Percentiles rank a stretch among this genome's conserved stretches.
Conservation (phyloP, 2,797 vertebrate species). For the Picus viridis region DNA sequence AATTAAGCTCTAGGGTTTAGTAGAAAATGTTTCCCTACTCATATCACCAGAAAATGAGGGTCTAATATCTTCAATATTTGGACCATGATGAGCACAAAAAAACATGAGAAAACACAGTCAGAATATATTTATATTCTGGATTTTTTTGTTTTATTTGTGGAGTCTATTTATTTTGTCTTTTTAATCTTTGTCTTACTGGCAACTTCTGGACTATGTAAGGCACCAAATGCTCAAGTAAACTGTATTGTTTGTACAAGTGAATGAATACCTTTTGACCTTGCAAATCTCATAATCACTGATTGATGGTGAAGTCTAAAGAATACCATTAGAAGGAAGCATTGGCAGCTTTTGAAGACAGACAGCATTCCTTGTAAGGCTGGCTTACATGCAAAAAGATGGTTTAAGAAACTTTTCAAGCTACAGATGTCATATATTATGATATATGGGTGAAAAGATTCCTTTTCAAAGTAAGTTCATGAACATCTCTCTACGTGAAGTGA, state of each 20-base stretch:
- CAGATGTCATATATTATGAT: not conserved
- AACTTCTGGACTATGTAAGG: not conserved
- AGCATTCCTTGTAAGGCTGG: not conserved
- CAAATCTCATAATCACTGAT: constrained; percentile 26
- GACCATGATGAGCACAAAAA: not conserved
- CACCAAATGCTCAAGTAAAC: not conserved
- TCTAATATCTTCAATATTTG: not conserved
- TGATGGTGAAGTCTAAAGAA: not conserved
- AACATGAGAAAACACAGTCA: not conserved
- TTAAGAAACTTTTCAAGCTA: not conserved
- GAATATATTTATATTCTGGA: not conserved
- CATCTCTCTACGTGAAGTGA: not conserved
- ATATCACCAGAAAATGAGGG: not conserved
- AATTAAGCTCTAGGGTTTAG: not conserved
- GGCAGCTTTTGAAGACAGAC: not conserved
- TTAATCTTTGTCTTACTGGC: not conserved
- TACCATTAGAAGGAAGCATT: not conserved
- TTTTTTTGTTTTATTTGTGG: not conserved
- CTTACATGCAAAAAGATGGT: not conserved
- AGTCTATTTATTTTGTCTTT: not conserved
- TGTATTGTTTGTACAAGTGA: not conserved
- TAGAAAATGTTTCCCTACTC: not conserved
- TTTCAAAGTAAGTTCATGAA: not conserved
- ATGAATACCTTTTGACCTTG: not conserved
- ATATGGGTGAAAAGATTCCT: not conserved